These are phyloP conservation scores for Apodemus agrarius DNA, from an alignment of 2,797 vertebrate species.

Conservation along the genomic window DNA sequence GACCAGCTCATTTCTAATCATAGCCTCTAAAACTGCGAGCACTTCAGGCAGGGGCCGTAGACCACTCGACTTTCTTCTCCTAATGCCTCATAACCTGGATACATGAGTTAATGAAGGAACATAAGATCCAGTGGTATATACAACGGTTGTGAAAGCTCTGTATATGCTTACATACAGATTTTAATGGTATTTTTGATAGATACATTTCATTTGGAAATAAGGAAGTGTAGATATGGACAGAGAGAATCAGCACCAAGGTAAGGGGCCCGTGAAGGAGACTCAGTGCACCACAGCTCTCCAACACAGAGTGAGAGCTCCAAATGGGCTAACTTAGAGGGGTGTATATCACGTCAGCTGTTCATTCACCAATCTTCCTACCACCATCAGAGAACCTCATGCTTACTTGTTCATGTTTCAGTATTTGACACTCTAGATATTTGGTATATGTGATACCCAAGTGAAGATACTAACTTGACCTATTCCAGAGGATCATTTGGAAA, in stretches of 20 bases:
- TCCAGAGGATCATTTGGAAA: not conserved
- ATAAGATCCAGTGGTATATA: not conserved
- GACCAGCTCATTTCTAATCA: conserved; percentile 68
- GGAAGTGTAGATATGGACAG: not conserved
- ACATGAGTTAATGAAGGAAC: not conserved
- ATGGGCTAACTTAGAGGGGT: not conserved
- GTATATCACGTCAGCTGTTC: not conserved
- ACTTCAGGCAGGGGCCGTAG: not conserved
- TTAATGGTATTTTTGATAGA: not conserved
- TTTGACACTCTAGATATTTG: not conserved
- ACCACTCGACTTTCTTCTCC: not conserved
- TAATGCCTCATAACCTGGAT: not conserved
- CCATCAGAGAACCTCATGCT: not conserved
- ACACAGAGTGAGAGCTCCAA: not conserved
- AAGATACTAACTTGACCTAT: not conserved
- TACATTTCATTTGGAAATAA: not conserved
- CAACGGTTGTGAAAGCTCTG: not conserved
- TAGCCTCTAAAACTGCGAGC: not conserved
- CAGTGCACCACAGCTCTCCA: not conserved
- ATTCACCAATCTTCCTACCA: conserved; percentile 11
- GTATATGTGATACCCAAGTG: not conserved
- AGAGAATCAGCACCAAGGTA: not conserved
- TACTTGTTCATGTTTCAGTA: not conserved
- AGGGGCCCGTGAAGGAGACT: not conserved
- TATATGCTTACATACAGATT: not conserved